phyloP scores from a whole-genome alignment of 2,113 vertebrate genomes.

The Scartelaos histophorus region DNA sequence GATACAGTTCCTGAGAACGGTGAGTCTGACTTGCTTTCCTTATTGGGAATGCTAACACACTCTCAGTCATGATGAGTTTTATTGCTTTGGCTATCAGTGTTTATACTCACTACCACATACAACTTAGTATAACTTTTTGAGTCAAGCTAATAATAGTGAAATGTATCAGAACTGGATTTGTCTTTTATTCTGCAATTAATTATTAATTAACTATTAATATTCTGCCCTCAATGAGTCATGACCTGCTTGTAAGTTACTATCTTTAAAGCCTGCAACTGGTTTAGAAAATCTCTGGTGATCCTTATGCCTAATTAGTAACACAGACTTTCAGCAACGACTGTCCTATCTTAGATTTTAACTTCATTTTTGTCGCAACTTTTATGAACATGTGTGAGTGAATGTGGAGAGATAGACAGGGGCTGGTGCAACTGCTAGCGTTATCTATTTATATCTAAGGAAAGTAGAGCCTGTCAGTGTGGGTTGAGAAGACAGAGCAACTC shows the following conservation, averaged over 20 bases:
- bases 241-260: constrained; percentile 58
- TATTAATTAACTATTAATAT: constrained; percentile 67
- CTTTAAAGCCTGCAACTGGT: constrained; percentile 41
- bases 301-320: not conserved
- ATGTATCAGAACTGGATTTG: constrained; percentile 23
- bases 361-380: not conserved
- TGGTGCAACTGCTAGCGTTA: constrained; percentile 77
- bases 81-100: not conserved
- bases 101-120: not conserved
- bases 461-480: constrained; percentile 70
- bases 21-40: constrained; percentile 74
- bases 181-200: constrained; percentile 56
- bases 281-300: constrained; percentile 13
- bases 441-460: constrained; percentile 80
- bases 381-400: constrained; percentile 20
- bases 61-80: constrained; percentile 3
- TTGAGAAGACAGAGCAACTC: constrained; percentile 61
- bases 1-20: constrained; percentile 91
- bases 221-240: constrained; percentile 52
- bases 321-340: constrained; percentile 1
- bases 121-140: constrained; percentile 12
- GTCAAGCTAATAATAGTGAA: constrained; percentile 11
- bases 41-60: constrained; percentile 24
- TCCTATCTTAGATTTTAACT: not conserved
- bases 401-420: constrained; percentile 68